phyloP scores from a whole-genome alignment of 2,113 vertebrate species.

The Erythrocercus mccallii region DNA sequence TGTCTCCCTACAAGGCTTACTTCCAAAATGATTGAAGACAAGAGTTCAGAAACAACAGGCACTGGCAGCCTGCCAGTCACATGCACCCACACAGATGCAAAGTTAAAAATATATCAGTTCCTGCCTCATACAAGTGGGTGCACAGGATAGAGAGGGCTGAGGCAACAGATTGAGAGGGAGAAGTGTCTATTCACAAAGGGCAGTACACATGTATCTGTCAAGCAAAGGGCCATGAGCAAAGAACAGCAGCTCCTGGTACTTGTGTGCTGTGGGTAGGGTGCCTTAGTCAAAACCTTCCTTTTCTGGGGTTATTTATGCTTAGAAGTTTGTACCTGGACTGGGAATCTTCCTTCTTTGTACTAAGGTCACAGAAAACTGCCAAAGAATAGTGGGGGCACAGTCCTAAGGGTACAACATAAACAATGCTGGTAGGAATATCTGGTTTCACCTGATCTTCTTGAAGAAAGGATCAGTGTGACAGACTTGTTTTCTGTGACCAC shows the following conservation, averaged over 20 bases:
- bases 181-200: slow-evolving; percentile 36
- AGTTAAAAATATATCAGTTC: slow-evolving; percentile 64
- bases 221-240: neutral
- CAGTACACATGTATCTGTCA: slow-evolving; percentile 46
- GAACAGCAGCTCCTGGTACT: neutral
- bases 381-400: neutral
- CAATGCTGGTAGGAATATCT: neutral
- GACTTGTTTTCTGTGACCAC: neutral
- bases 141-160: slow-evolving; percentile 25
- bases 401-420: neutral
- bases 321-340: neutral
- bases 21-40: slow-evolving; percentile 60
- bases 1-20: slow-evolving; percentile 19
- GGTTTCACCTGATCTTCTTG: neutral
- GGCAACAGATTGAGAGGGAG: slow-evolving; percentile 47
- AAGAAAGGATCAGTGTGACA: neutral
- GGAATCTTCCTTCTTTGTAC: neutral
- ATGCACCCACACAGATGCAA: slow-evolving; percentile 58
- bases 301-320: neutral
- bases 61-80: slow-evolving; percentile 55
- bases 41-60: slow-evolving; percentile 47
- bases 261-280: neutral
- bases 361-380: neutral
- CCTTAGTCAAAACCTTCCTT: neutral
- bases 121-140: slow-evolving; percentile 42